Percentiles rank a stretch among this genome's conserved stretches.
These are phyloP conservation scores for Lytechinus pictus DNA, from an alignment of 35 echinoderm and acorn worm genomes.

Conservation along the genomic window DNA sequence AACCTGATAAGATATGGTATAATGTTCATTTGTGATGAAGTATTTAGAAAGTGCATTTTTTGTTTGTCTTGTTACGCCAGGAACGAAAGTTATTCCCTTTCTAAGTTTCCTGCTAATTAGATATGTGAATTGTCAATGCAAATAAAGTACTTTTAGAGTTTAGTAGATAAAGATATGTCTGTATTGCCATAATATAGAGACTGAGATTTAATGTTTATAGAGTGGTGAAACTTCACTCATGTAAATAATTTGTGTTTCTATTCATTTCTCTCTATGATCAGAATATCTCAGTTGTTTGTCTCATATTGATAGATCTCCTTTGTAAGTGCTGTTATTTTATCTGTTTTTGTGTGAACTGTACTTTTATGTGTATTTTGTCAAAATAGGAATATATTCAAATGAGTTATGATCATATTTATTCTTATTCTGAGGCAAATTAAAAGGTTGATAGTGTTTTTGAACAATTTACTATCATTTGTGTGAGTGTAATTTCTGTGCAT, in stretches of 20 bases:
- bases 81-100: not conserved
- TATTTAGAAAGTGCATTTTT: not conserved
- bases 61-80: not conserved
- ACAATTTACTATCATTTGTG: not conserved
- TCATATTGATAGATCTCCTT: too few species aligned
- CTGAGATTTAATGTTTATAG: not conserved
- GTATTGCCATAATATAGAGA: not conserved
- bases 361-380: not conserved
- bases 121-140: not conserved
- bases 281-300: not conserved
- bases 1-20: not conserved
- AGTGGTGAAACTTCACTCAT: not conserved
- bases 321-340: not conserved
- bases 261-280: not conserved
- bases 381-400: not conserved
- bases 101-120: not conserved
- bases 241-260: not conserved
- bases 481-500: not conserved
- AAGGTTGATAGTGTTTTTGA: constrained; percentile 13
- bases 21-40: not conserved
- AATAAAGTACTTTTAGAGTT: not conserved
- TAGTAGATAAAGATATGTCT: not conserved
- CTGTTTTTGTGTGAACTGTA: not conserved
- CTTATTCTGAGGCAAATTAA: constrained; percentile 5
- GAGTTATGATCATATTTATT: constrained; percentile 6